phyloP scores from a whole-genome alignment of 1,140 invertebrate genomes.

The Pseudomyrmex pallidus region DNA sequence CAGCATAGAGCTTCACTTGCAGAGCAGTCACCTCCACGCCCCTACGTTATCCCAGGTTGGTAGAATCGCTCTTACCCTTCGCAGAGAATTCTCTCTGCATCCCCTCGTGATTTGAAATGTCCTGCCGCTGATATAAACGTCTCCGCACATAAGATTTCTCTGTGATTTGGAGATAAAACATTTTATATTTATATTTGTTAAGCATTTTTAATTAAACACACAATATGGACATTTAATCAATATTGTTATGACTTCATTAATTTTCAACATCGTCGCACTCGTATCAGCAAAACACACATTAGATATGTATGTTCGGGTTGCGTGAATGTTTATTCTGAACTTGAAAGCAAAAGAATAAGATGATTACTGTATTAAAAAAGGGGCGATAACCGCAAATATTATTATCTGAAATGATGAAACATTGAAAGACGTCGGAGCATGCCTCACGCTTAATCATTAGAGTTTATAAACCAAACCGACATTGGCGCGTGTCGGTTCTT shows the following conservation, averaged over 20 bases:
- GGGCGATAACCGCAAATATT: constrained; percentile 57
- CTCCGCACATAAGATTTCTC: too few relatives aligned
- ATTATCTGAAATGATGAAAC: constrained; percentile 55
- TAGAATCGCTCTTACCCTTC: constrained; percentile 22
- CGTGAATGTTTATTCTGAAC: background rate
- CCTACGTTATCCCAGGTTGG: constrained; percentile 90
- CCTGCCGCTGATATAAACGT: constrained; percentile 1
- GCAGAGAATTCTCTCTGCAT: background rate
- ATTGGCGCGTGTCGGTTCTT: constrained; percentile 75
- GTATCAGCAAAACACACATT: background rate
- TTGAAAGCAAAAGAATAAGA: constrained; percentile 19
- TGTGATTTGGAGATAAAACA: too few relatives aligned
- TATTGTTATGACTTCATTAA: too few relatives aligned
- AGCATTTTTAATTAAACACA: too few relatives aligned
- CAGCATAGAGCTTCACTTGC: constrained; percentile 89
- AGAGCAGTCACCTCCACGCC: constrained; percentile 90
- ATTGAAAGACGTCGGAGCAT: background rate
- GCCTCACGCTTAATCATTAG: constrained; percentile 39
- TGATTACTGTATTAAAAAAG: constrained; percentile 28
- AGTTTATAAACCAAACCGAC: constrained; percentile 15
- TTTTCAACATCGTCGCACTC: too few relatives aligned
- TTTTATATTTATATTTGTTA: too few relatives aligned
- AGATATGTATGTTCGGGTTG: background rate
- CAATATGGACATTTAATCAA: too few relatives aligned
- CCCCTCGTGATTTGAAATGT: background rate